Evolutionary conservation across 2,888 invertebrate genomes (phyloP).

Genomic region (Rosalia funebris): DNA sequence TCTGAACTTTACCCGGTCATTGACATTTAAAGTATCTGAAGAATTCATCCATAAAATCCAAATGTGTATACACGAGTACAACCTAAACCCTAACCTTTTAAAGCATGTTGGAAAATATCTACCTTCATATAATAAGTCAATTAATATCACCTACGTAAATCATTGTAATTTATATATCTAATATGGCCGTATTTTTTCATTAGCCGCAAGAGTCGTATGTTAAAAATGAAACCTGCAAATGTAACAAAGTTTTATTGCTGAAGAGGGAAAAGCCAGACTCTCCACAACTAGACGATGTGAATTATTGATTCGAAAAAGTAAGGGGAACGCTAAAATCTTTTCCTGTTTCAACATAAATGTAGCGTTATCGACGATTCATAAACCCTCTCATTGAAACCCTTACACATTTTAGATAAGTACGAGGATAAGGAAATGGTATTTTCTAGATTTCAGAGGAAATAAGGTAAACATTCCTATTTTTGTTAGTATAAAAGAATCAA

Average conservation of each 20-base stretch:
- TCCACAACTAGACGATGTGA: neutral
- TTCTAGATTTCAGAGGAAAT: too few species aligned
- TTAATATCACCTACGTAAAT: neutral
- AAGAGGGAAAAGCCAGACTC: neutral
- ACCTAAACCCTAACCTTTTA: too few species aligned
- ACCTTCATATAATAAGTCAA: neutral
- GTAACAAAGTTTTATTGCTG: neutral
- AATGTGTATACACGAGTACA: too few species aligned
- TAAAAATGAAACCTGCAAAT: neutral
- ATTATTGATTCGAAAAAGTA: slow-evolving; percentile 13
- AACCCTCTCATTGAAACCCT: neutral
- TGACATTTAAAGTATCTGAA: neutral
- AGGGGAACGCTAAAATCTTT: slow-evolving; percentile 3
- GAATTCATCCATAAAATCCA: neutral
- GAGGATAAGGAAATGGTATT: too few species aligned
- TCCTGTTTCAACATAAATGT: neutral
- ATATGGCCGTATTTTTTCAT: neutral
- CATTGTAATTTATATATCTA: too few species aligned
- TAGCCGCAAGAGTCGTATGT: neutral
- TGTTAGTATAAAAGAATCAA: too few species aligned
- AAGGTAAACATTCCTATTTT: too few species aligned
- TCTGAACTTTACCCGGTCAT: neutral
- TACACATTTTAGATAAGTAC: too few species aligned
- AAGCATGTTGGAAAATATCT: neutral
- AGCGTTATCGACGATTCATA: slow-evolving; percentile 1